Percentiles rank a stretch among this genome's conserved stretches.
phyloP scores from a whole-genome alignment of 2,113 vertebrate genomes.

The sheep (Ovis aries) region ARS-UI_Ramb_v3.0 NC_056065.1:43441001-43441500 shows the following conservation, averaged over 20 bases:
- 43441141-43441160: neutral
- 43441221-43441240: neutral
- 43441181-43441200: neutral
- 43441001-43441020: neutral
- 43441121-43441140: constrained; percentile 12
- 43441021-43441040: neutral
- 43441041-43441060: neutral
- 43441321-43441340: neutral
- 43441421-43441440: neutral
- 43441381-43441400: constrained; percentile 47
- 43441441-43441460: neutral
- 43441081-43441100: neutral
- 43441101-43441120: neutral
- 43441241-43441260: neutral
- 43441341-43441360: neutral
- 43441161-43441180: neutral
- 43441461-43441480: neutral
- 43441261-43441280: neutral
- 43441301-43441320: neutral
- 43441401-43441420: neutral
- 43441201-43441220: neutral
- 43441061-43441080: neutral
- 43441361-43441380: constrained; percentile 44
- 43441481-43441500: neutral
- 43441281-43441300: neutral